These are phyloP conservation scores for Eurytemora carolleeae DNA, from an alignment of 1,140 invertebrate species.

Conservation along the genomic window DNA sequence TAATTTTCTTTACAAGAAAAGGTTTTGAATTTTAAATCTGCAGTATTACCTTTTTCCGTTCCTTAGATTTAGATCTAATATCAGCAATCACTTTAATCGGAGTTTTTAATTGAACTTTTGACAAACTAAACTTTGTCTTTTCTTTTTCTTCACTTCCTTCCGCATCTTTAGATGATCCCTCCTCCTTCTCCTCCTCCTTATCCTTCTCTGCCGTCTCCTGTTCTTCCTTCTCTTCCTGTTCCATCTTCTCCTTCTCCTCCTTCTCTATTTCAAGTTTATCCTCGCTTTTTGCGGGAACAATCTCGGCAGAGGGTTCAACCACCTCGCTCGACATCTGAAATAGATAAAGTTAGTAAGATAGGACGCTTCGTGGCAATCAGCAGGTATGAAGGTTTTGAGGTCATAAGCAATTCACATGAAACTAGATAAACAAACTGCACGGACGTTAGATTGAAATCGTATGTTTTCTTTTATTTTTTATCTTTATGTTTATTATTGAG, in stretches of 20 bases:
- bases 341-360: too few species aligned
- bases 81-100: neutral
- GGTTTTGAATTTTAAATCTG: too few species aligned
- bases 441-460: too few species aligned
- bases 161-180: too few species aligned
- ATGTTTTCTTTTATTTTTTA: too few species aligned
- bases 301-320: neutral
- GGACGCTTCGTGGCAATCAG: too few species aligned
- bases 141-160: neutral
- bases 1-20: too few species aligned
- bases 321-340: neutral
- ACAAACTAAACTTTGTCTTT: neutral
- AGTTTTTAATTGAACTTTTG: neutral
- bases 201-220: neutral
- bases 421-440: too few species aligned
- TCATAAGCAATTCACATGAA: too few species aligned
- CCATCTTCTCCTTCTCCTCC: neutral
- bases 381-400: too few species aligned
- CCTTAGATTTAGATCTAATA: neutral
- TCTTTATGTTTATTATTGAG: too few species aligned
- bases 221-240: neutral
- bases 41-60: neutral
- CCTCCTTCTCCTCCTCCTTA: neutral
- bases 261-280: neutral
- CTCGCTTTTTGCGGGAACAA: neutral